Evolutionary conservation across 2,888 invertebrate genomes (phyloP), one percentile per base, ranked within the genome.

Genomic region (Altica lythri): DNA sequence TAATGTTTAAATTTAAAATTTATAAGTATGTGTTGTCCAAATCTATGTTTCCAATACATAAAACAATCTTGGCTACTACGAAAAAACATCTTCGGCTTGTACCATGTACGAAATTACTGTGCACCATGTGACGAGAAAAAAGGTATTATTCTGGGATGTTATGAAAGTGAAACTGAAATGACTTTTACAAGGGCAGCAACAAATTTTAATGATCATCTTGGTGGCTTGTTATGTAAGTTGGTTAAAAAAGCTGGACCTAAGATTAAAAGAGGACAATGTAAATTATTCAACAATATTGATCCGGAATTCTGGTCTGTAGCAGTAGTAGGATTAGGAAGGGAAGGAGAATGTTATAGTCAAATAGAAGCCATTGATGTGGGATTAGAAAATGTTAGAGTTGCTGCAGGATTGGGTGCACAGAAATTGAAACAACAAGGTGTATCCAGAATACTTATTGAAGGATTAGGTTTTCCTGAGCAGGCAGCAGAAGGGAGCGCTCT

Each of bases 341-440:
- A 81, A 57, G 80, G 80, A 29, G 77, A 78, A 38, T 83, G 82
- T 8, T 81, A 82, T 63, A 83, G 87, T 73, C 82, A 84, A 53
- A 68, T 80, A 44, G 90, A 90, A 72, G 83, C 84, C 60, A 72
- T 86, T 22, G 84, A 89, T 60, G 85, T 86, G 69, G 83, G 83
- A 38, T 80, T 82, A 73, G 89, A 90, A 70, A 84, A 82, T 66
- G 80, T 86, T 12, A 78, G 90, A 30, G 70, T 77, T 38, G 89
- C 86, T 3, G 82, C 88, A n/a, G 87, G 86, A 54, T 79, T 78
- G 45, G 82, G 81, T 0, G 78, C 80, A 0, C 75, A 78, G 1
- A 72, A 74, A 3, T 63, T 82, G 14, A 75, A 77, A 55, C 55
- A 73, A 46, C 75, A 80, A 61, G 79, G 79, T 0, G 79, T 81